Evolutionary conservation across 2,888 invertebrate genomes (phyloP).

Genomic region (Drosophila falleni): DNA sequence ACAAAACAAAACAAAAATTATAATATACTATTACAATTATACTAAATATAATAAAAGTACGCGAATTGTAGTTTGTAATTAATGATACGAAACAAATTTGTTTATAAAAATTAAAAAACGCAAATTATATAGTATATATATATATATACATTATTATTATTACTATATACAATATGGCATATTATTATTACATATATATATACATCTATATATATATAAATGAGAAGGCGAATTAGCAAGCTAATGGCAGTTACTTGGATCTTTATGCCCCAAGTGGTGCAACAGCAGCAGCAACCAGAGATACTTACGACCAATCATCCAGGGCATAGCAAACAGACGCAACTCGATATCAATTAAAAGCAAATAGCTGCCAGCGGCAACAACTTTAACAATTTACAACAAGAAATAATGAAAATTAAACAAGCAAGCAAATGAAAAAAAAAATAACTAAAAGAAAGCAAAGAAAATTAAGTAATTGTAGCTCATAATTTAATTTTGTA

Average conservation of each 20-base stretch:
- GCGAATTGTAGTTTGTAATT: slow-evolving; percentile 81
- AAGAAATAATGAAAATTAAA: slow-evolving; percentile 17
- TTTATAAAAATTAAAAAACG: slow-evolving; percentile 64
- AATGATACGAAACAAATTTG: slow-evolving; percentile 73
- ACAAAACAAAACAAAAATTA: slow-evolving; percentile 71
- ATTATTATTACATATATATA: slow-evolving; percentile 73
- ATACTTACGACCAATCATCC: slow-evolving; percentile 36
- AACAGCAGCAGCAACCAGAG: slow-evolving; percentile 33
- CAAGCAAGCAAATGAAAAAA: slow-evolving; percentile 26
- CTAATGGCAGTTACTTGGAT: slow-evolving; percentile 35
- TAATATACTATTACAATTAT: slow-evolving; percentile 49
- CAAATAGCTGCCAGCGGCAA: slow-evolving; percentile 75
- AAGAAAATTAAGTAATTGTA: slow-evolving; percentile 38
- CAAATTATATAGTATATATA: slow-evolving; percentile 72
- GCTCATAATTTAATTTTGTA: slow-evolving; percentile 35
- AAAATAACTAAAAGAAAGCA: slow-evolving; percentile 4
- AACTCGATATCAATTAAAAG: slow-evolving; percentile 77
- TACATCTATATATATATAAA: slow-evolving; percentile 62
- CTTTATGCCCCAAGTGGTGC: slow-evolving; percentile 37
- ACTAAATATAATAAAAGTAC: slow-evolving; percentile 50
- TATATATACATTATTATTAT: slow-evolving; percentile 70
- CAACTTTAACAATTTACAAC: slow-evolving; percentile 51
- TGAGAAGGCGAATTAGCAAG: slow-evolving; percentile 57
- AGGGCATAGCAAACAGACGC: slow-evolving; percentile 17
- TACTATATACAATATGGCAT: slow-evolving; percentile 79